Evolutionary conservation across 92 coral and sea anemone species (phyloP).

Genomic region (Zoanthus solanderi): DNA sequence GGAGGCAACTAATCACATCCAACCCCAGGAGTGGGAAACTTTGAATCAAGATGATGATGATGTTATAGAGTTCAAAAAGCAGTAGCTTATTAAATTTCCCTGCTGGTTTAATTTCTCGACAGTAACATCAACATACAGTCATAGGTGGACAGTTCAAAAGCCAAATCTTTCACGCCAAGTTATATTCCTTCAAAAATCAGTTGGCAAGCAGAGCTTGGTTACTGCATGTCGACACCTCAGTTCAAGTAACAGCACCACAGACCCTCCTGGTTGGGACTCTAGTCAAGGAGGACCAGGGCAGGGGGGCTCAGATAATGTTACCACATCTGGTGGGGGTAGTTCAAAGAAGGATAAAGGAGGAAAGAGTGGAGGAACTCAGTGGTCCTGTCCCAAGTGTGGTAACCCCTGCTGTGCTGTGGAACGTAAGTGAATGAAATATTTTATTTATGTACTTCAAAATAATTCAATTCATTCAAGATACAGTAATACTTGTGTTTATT

Average conservation of each 20-base stretch:
- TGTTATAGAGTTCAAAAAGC: background rate
- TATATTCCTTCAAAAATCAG: background rate
- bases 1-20: too few species aligned
- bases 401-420: slow-evolving; percentile 96
- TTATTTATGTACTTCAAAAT: background rate
- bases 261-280: slow-evolving; percentile 62
- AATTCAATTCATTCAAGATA: background rate
- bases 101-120: background rate
- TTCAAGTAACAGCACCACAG: slow-evolving; percentile 32
- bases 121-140: slow-evolving; percentile 19
- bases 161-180: background rate
- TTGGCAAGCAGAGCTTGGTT: background rate
- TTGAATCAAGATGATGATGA: background rate
- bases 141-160: background rate
- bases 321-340: slow-evolving; percentile 63
- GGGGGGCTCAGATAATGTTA: slow-evolving; percentile 33
- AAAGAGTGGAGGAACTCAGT: slow-evolving; percentile 75
- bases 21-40: too few species aligned
- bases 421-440: slow-evolving; percentile 63
- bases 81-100: background rate
- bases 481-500: background rate
- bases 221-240: slow-evolving; percentile 35
- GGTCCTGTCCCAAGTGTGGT: slow-evolving; percentile 98
- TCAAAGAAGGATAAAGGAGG: slow-evolving; percentile 75
- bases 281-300: slow-evolving; percentile 40